Evolutionary conservation across 2,888 invertebrate species (phyloP).

Genomic region (Exephanes ischioxanthus): DNA sequence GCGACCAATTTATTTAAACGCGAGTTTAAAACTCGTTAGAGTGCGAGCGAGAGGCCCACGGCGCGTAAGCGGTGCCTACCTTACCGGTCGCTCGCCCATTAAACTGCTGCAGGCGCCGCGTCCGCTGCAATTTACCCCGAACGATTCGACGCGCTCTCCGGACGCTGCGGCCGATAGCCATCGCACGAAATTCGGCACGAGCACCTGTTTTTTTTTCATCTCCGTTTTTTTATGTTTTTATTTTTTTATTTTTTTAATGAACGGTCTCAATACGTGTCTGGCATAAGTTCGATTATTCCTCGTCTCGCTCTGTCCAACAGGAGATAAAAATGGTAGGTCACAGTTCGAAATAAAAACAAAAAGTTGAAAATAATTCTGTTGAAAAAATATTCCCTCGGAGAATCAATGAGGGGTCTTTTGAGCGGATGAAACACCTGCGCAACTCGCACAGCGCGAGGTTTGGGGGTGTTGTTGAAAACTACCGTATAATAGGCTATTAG

Average conservation of each 20-base stretch:
- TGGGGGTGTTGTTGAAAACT: constrained; percentile 63
- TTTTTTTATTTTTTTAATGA: constrained; percentile 1
- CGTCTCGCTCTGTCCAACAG: neutral
- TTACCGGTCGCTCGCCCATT: constrained; percentile 79
- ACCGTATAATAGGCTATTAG: constrained; percentile 65
- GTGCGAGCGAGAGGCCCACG: constrained; percentile 60
- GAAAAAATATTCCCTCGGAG: no score
- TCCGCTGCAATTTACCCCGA: constrained; percentile 68
- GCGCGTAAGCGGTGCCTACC: constrained; percentile 76
- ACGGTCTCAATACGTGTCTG: constrained; percentile 19
- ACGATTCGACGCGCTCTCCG: constrained; percentile 65
- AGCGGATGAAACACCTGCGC: constrained; percentile 25
- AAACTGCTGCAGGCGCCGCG: constrained; percentile 67
- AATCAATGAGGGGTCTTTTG: neutral
- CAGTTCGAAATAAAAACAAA: constrained; percentile 1
- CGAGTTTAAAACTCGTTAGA: constrained; percentile 76
- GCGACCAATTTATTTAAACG: constrained; percentile 79
- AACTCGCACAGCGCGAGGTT: constrained; percentile 34
- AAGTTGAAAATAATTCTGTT: neutral
- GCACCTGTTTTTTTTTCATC: constrained; percentile 9
- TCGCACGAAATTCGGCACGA: constrained; percentile 63
- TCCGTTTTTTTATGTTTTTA: neutral
- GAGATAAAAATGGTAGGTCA: neutral
- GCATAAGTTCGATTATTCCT: neutral
- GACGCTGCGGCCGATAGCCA: constrained; percentile 63